Evolutionary conservation across 2,797 vertebrate genomes (phyloP), one percentile per base, ranked within the genome.

Genomic region (Lophius americanus): DNA sequence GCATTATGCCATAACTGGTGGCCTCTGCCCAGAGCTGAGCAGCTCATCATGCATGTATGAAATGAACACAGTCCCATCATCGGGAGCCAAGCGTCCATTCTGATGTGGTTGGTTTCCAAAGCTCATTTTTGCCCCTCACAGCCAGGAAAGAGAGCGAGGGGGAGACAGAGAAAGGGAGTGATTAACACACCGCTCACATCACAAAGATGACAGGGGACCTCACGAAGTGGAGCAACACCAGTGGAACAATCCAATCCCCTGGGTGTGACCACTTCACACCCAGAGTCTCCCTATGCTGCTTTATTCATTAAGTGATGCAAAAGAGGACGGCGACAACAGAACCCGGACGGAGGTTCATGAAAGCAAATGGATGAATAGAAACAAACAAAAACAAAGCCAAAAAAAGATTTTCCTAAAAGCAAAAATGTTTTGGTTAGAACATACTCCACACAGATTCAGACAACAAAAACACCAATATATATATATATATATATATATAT

Each of bases 51-150:
- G 84, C 85, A 88, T 89, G 87, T 89, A 88, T 88, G 87, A 88
- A 86, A 87, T 77, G 86, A 87, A 87, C 84, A 82, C 59, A 49
- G 60, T 70, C 64, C 83, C 84, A 70, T 84, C 87, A 89, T 84
- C 83, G 33, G 82, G 64, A 85, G 83, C 85, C 79, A 85, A 86
- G 73, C 47, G 74, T 90, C 91, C 89, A 92, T 70, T 86, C 85
- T 89, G 89, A 91, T 90, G 78, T 90, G 87, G 89, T 91, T 90
- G 88, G 92, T 89, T 91, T 93, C 90, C 87, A 83, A 87, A 82
- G 77, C 78, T 80, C 70, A 52, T 80, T 74, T 85, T 68, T 73
- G 77, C 75, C 78, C 79, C 79, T 87, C 58, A n/a, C 64, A 75
- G 88, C 81, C 84, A 88, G 85, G 63, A 89, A 85, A 82, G 53